These are phyloP conservation scores for Caenorhabditis imperialis DNA, from an alignment of 2,888 invertebrate species.

Conservation along the genomic window DNA sequence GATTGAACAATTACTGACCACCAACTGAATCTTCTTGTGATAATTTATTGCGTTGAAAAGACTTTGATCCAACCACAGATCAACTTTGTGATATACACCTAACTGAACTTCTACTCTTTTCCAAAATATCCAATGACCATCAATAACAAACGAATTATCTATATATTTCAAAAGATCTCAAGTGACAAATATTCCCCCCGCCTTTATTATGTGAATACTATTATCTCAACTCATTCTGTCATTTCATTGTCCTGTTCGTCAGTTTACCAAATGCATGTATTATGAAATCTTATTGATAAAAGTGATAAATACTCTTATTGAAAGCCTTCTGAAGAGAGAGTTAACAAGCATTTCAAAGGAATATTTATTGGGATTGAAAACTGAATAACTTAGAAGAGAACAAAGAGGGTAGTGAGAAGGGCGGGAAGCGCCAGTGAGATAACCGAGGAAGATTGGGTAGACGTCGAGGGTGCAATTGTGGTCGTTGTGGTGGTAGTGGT, in stretches of 20 bases:
- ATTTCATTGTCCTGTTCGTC: too few species aligned
- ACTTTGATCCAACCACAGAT: too few species aligned
- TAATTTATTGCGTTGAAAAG: too few species aligned
- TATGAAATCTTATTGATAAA: too few species aligned
- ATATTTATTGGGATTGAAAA: neutral
- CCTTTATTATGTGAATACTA: neutral
- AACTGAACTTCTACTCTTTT: too few species aligned
- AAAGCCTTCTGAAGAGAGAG: neutral
- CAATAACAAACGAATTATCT: conserved; percentile 2
- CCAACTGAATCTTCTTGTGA: too few species aligned
- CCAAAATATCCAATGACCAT: too few species aligned
- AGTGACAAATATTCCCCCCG: conserved; percentile 4
- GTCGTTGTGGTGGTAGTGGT: neutral
- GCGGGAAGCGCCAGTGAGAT: conserved; percentile 23
- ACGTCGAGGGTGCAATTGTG: conserved; percentile 13
- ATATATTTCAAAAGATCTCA: conserved; percentile 23
- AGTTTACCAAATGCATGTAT: too few species aligned
- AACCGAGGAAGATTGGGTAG: conserved; percentile 29
- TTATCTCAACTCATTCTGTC: neutral
- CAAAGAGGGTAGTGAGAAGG: conserved; percentile 18
- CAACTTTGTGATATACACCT: too few species aligned
- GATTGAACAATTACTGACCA: too few species aligned
- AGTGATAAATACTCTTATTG: neutral
- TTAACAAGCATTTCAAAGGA: too few species aligned
- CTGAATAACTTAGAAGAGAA: conserved; percentile 13